phyloP scores from a whole-genome alignment of 2,888 invertebrate genomes.

The Sesia apiformis region DNA sequence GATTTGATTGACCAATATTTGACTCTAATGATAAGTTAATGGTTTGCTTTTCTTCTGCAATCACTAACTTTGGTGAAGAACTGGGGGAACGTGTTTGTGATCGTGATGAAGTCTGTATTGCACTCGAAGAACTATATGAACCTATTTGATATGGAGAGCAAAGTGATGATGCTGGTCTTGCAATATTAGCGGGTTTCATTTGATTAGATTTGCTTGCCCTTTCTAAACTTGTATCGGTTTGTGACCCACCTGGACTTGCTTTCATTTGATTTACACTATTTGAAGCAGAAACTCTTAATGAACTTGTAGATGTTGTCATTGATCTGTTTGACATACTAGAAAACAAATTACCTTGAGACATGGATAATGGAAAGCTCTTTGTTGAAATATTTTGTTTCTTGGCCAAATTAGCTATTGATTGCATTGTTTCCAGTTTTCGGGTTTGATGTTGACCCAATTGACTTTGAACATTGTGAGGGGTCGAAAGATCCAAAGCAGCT shows the following conservation, averaged over 20 bases:
- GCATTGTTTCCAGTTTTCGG: slow-evolving; percentile 68
- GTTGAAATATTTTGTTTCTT: slow-evolving; percentile 59
- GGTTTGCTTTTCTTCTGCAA: slow-evolving; percentile 65
- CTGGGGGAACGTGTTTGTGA: slow-evolving; percentile 67
- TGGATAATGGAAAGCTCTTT: slow-evolving; percentile 36
- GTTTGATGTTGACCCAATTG: slow-evolving; percentile 57
- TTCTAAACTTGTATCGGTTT: slow-evolving; percentile 35
- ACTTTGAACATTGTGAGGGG: slow-evolving; percentile 56
- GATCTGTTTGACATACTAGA: slow-evolving; percentile 40
- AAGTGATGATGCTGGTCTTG: slow-evolving; percentile 29
- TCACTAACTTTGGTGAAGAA: slow-evolving; percentile 66
- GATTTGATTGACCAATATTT: slow-evolving; percentile 52
- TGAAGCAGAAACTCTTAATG: slow-evolving; percentile 47
- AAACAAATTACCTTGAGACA: slow-evolving; percentile 44
- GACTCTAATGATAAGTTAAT: slow-evolving; percentile 34
- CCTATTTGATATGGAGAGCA: slow-evolving; percentile 33
- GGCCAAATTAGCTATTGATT: slow-evolving; percentile 66
- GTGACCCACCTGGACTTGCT: slow-evolving; percentile 24
- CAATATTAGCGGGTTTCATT: slow-evolving; percentile 28
- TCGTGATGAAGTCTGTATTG: slow-evolving; percentile 53
- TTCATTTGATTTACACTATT: slow-evolving; percentile 44
- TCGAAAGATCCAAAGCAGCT: slow-evolving; percentile 63
- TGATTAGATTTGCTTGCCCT: slow-evolving; percentile 31
- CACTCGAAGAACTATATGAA: slow-evolving; percentile 33
- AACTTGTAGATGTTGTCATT: slow-evolving; percentile 27